Evolutionary conservation across 64 coral and sea anemone genomes (phyloP).

Genomic region (Stichodactyla mertensii): DNA sequence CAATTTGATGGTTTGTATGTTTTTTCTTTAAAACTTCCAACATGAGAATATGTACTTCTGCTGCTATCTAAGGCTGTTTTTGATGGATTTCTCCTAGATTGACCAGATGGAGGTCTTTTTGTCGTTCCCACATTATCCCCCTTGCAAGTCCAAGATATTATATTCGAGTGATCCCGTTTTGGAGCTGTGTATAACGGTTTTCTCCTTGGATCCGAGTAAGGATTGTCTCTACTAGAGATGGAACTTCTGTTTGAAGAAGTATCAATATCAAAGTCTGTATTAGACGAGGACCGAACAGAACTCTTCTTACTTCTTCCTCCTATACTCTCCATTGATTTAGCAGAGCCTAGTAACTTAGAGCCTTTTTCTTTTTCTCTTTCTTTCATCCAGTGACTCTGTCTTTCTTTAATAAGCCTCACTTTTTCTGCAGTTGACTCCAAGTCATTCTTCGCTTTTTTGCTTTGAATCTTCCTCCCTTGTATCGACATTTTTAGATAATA

Average conservation of each 20-base stretch:
- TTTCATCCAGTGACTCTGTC: constrained; percentile 88
- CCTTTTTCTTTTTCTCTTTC: constrained; percentile 63
- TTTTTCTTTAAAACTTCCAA: constrained; percentile 23
- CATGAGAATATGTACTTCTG: constrained; percentile 32
- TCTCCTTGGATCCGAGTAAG: constrained; percentile 56
- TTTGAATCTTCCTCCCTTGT: constrained; percentile 56
- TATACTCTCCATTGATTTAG: constrained; percentile 24
- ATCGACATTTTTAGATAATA: constrained; percentile 42
- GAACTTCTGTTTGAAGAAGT: constrained; percentile 17
- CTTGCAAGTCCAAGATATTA: constrained; percentile 64
- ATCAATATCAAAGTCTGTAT: neutral
- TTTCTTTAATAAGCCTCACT: constrained; percentile 67
- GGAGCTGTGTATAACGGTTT: constrained; percentile 74
- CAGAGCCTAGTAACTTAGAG: constrained; percentile 26
- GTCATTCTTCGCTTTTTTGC: constrained; percentile 19
- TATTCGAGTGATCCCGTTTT: constrained; percentile 63
- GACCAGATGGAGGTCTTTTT: constrained; percentile 54
- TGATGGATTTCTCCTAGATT: constrained; percentile 15
- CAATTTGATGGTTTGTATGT: constrained; percentile 43
- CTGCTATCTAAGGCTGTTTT: constrained; percentile 1
- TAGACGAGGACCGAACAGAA: neutral
- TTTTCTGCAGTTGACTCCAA: constrained; percentile 69
- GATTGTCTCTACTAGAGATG: neutral
- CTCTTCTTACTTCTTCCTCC: constrained; percentile 25
- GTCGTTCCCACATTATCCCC: constrained; percentile 19